A percentile compares a stretch with the other conserved stretches of the same genome.
Conservation (phyloP, 2,888 invertebrate genomes). For the Cheilosia urbana region DNA sequence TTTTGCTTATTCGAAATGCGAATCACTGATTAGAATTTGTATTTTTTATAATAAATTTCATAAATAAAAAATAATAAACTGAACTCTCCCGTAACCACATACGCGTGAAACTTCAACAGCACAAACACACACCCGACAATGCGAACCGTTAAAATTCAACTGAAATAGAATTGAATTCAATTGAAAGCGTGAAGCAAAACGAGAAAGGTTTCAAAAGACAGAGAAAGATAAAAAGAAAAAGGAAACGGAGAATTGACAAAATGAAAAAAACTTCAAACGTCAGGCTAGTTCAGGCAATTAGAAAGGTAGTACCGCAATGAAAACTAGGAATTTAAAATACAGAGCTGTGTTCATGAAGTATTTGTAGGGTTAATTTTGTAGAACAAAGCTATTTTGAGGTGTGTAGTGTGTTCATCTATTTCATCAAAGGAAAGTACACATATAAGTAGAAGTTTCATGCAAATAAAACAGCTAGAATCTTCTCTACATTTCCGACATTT, state of each 20-base stretch:
- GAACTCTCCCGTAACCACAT: conserved; percentile 2
- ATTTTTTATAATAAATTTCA: conserved; percentile 14
- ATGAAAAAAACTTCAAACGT: conserved; percentile 44
- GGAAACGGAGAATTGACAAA: background rate
- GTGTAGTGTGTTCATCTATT: too few relatives aligned
- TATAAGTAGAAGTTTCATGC: too few relatives aligned
- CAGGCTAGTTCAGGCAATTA: conserved; percentile 17
- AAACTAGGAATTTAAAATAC: background rate
- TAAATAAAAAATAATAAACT: conserved; percentile 27
- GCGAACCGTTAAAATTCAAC: conserved; percentile 72
- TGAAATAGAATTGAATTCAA: conserved; percentile 65
- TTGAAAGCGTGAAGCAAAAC: conserved; percentile 44
- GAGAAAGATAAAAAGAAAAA: conserved; percentile 17
- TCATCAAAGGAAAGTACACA: too few relatives aligned
- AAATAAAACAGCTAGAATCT: too few relatives aligned
- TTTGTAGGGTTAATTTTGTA: too few relatives aligned
- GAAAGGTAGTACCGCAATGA: background rate
- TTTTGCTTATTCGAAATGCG: background rate
- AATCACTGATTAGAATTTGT: conserved; percentile 8
- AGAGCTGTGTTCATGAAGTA: conserved; percentile 27
- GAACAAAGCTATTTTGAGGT: too few relatives aligned
- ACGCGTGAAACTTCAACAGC: conserved; percentile 20
- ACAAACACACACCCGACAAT: conserved; percentile 37
- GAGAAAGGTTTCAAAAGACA: conserved; percentile 22
- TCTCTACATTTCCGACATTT: too few relatives aligned